Evolutionary conservation across 64 coral and sea anemone genomes (phyloP), one percentile per base, ranked within the genome.

Genomic region (Pocillopora verrucosa): DNA sequence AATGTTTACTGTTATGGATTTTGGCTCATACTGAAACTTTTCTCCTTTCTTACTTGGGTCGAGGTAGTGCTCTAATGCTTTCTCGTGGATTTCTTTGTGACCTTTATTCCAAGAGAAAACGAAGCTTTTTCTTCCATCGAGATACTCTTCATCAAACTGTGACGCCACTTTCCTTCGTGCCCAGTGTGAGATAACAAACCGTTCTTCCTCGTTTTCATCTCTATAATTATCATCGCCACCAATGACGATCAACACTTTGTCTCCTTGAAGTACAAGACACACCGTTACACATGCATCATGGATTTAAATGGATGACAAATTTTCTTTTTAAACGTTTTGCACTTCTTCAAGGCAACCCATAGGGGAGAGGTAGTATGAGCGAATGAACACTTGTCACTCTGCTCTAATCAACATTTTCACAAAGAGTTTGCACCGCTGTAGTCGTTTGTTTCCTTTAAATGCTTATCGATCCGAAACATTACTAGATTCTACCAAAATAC

Each of bases 161-260:
- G 80, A 82, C 11, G 22, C 30, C 11, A 82, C 58, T 19, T 87
- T 87, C 84, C 70, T 72, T 3, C 34, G 70, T 12, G 84, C 84
- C 84, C 84, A 87, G 6, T 62, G 84, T 11, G 84, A 87, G 13
- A 87, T 30, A 1, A 87, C 84, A 24, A 73, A 22, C 1, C 4
- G 22, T n/a, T 58, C 35, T 25, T 87, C 63, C 63, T 87, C 84
- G 41, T 45, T 6, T 45, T n/a, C n/a, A n/a, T 6, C 41, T 25
- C 74, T 82, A 56, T 82, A 82, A 17, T 82, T 82, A 16, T 82
- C 80, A 22, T 82, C 80, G 15, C 80, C 80, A 73, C 84, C 84
- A 3, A 87, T 72, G 37, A 86, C 83, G 36, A 94, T 91, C 3
- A 94, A 57, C 16, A 94, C 93, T 62, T 89, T 83, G 63, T 74